Conservation (phyloP, 2,797 vertebrate species). For the Echeneis naucrates region DNA sequence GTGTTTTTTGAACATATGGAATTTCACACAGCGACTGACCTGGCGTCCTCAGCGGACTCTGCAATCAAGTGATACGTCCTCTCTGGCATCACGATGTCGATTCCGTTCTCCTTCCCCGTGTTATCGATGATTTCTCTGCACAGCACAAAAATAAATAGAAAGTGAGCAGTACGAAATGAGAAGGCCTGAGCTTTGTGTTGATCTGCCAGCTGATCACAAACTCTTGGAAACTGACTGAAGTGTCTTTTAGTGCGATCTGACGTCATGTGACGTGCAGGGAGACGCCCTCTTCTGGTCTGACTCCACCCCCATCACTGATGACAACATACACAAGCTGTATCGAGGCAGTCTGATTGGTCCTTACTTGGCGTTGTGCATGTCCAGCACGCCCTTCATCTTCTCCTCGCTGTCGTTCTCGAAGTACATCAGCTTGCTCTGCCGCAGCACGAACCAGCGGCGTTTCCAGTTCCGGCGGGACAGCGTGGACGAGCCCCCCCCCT, state of each 20-base stretch:
- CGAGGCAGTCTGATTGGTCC: constrained; percentile 34
- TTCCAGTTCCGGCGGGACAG: constrained; percentile 98
- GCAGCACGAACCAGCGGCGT: constrained; percentile 96
- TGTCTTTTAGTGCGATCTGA: no score
- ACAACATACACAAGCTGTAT: not conserved
- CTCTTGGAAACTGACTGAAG: no score
- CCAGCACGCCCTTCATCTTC: constrained; percentile 93
- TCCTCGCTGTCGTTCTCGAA: constrained; percentile 97
- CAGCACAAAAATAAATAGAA: not conserved
- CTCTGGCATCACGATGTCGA: constrained; percentile 91
- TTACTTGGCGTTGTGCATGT: constrained; percentile 92
- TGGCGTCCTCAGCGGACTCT: constrained; percentile 95
- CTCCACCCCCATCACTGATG: not conserved
- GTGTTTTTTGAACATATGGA: not conserved
- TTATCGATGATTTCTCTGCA: constrained; percentile 94
- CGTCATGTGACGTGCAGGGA: not conserved
- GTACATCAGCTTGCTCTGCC: constrained; percentile 95
- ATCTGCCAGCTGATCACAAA: no score
- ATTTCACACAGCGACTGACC: constrained; percentile 74
- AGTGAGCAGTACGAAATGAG: not conserved
- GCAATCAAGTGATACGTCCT: constrained; percentile 95
- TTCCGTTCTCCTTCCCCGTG: constrained; percentile 94
- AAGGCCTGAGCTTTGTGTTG: not conserved
- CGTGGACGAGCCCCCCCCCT: constrained; percentile 95
- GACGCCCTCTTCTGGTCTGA: not conserved